Percentiles rank a stretch among this genome's conserved stretches.
phyloP scores from a whole-genome alignment of 2,113 vertebrate species.

The Melozone crissalis region DNA sequence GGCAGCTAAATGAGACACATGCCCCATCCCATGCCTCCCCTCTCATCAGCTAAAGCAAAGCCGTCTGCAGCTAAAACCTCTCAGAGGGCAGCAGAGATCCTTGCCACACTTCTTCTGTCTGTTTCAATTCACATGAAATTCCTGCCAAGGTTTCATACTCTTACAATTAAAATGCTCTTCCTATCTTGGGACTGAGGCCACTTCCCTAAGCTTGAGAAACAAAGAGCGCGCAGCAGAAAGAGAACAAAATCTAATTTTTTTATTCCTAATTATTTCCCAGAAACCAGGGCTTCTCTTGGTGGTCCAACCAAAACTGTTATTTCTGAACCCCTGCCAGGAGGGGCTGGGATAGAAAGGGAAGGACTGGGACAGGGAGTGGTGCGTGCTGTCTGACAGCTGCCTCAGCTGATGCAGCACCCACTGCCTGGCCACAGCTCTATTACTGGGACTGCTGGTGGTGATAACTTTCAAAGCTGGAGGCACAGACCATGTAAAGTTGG shows the following conservation, averaged over 20 bases:
- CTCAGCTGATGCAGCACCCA: background rate
- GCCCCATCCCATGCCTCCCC: background rate
- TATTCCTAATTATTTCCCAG: background rate
- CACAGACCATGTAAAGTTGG: background rate
- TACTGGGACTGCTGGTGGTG: background rate
- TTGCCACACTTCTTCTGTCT: slow-evolving; percentile 4
- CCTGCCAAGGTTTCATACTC: background rate
- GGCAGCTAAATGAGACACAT: background rate
- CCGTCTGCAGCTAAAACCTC: slow-evolving; percentile 1
- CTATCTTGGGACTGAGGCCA: background rate
- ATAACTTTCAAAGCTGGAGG: background rate
- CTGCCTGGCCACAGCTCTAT: background rate
- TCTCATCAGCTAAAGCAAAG: background rate
- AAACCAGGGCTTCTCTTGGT: background rate
- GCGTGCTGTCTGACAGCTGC: background rate
- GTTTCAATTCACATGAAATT: slow-evolving; percentile 3
- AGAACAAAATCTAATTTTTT: background rate
- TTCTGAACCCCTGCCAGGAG: background rate
- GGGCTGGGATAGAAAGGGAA: background rate
- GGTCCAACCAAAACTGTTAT: background rate
- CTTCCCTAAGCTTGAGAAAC: background rate
- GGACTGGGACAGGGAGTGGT: background rate
- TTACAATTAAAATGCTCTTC: background rate
- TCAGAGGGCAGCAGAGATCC: slow-evolving; percentile 1
- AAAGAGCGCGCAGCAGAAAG: background rate